Evolutionary conservation across 2,797 vertebrate species (phyloP), one percentile per base, ranked within the genome.

Genomic region (Sylvilagus floridanus): DNA sequence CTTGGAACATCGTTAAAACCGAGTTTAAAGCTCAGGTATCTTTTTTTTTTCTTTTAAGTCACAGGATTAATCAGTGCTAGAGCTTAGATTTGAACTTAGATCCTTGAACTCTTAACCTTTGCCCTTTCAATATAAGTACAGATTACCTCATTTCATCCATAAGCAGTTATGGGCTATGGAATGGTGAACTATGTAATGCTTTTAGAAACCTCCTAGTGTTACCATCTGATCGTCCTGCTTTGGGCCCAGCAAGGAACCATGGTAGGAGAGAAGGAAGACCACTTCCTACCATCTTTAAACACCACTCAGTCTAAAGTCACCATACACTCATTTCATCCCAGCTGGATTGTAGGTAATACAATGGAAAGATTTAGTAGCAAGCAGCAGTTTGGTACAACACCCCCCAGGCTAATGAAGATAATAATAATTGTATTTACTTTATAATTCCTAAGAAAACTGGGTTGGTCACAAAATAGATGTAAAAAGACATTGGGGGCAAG

Each of bases 1-100:
- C 21, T 62, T 62, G 60, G 57, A 68, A 60, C 87, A 66, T 21
- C 28, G 68, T 62, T 71, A 22, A 82, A 77, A 72, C 63, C 89
- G 42, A 50, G 9, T 73, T 92, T 77, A 81, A 57, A 88, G 37
- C 63, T 65, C 54, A 75, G 35, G 42, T 47, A 47, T 57, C 13
- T 57, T 57, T 54, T 65, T 2, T 21, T 81, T 75, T 47, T 85
- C 83, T 32, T 78, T 75, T 73, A 62, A 77, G 10, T 73, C 3
- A 13, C 4, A 65, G 5, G 28, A 3, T 54, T 69, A 84, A 26
- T 77, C 69, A 78, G 17, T 57, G 24, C 21, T 60, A 62, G 71
- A 66, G 26, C 26, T 92, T 60, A 11, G 75, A 47, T 88, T 73
- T 90, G 78, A 88, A 37, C 79, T 76, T 81, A 69, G 37, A 30